phyloP scores from a whole-genome alignment of 2,888 invertebrate species.

The Drosophila subquinaria region DNA sequence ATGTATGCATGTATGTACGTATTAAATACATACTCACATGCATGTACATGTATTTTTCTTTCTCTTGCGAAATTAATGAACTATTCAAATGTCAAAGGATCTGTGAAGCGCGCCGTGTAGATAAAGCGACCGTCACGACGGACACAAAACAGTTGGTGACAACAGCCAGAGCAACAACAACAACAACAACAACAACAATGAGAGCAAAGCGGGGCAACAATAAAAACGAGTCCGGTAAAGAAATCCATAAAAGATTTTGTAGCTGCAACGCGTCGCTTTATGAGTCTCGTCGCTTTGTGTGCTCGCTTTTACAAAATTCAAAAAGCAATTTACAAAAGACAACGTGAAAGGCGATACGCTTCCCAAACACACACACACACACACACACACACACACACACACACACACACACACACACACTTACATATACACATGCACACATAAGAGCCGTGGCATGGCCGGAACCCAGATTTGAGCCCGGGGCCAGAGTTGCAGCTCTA shows the following conservation, averaged over 20 bases:
- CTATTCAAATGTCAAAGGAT: slow-evolving; percentile 82
- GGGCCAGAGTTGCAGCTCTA: slow-evolving; percentile 59
- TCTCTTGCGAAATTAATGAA: slow-evolving; percentile 80
- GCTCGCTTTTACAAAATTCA: slow-evolving; percentile 78
- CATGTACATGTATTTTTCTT: slow-evolving; percentile 52
- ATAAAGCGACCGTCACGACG: slow-evolving; percentile 61
- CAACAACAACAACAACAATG: slow-evolving; percentile 37
- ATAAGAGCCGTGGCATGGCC: slow-evolving; percentile 30
- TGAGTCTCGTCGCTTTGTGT: slow-evolving; percentile 62
- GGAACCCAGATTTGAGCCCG: slow-evolving; percentile 54
- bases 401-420: too few relatives aligned
- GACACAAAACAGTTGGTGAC: slow-evolving; percentile 77
- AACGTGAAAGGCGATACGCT: slow-evolving; percentile 80
- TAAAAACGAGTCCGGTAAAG: slow-evolving; percentile 78
- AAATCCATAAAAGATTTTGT: slow-evolving; percentile 80
- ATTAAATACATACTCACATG: slow-evolving; percentile 1
- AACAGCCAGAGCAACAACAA: slow-evolving; percentile 55
- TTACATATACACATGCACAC: slow-evolving; percentile 5
- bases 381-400: slow-evolving; percentile 6
- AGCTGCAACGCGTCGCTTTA: slow-evolving; percentile 71
- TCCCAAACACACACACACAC: slow-evolving; percentile 28
- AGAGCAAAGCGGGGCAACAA: slow-evolving; percentile 62
- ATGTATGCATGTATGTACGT: not conserved
- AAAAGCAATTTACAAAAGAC: slow-evolving; percentile 81
- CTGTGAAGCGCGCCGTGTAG: slow-evolving; percentile 53